Evolutionary conservation across 2,113 vertebrate genomes (phyloP), one percentile per base, ranked within the genome.

Genomic region (Miniopterus natalensis): DNA sequence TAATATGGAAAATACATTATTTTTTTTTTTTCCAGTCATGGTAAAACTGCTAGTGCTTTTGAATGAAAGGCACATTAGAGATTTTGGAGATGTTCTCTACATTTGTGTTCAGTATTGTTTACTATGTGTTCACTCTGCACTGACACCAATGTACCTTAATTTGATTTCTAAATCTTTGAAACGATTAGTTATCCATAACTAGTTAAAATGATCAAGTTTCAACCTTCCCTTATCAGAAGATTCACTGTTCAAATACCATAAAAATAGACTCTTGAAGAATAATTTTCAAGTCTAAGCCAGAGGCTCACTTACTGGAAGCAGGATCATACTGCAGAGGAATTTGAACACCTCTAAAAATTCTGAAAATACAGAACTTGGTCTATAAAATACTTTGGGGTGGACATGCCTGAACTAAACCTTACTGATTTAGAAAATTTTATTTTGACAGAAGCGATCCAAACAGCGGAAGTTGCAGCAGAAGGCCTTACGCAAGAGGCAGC

Each of bases 391-490:
- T 73, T 81, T 71, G 11, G 20, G 23, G 6, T 96, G 42, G 51
- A 49, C 94, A 89, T 70, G 21, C 31, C 84, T 90, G 61, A 87
- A 80, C 45, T 95, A 92, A 96, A 53, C 29, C 31, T 92, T 83
- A 88, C 90, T 96, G 80, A 95, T 81, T 29, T 85, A 95, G 12
- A 83, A 57, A 51, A 97, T 31, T 96, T 45, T 96, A 51, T 96
- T 98, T 97, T 95, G 70, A 18, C 98, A 99, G 99, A 99, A 99
- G 97, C 99, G 99, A 74, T 99, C 99, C 14, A 99, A 99, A 96
- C 99, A 99, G 92, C 98, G 99, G 13, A 99, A 99, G 74, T 98
- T 99, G 31, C 99, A 99, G 97, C 99, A 99, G 98, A 99, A 99
- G 97, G 99, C 99, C n/a, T 98, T 99, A 71, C 98, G 99, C 79